Base-by-base conservation (phyloP, 1,140 invertebrate genomes). In the Zeugodacus cucurbitae region DNA sequence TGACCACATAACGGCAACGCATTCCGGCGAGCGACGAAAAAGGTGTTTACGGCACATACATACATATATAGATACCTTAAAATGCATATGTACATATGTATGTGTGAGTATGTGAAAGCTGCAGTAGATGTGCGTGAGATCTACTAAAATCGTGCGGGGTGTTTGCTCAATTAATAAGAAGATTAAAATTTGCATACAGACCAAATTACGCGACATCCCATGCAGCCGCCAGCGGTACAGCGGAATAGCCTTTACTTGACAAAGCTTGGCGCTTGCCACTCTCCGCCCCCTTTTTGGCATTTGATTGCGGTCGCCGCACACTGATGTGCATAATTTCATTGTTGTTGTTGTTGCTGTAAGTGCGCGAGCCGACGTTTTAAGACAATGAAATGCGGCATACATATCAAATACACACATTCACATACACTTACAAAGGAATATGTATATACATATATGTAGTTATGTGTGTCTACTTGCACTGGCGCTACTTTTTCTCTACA, bases 81-180 rank as follows among this genome's bases (percentile, higher is more conserved):
- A 14, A 48, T 48, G 14, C 11, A 3, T 48, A 14, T 48, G 11
- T 34, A n/a, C n/a, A n/a, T n/a, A 4, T 14, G 26, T 67, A 14
- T 37, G 34, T 37, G 34, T 20, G 37, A 3, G 6, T 22, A 8
- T 67, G 26, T 11, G 2, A 34, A 34, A 29, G 32, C 32, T n/a
- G n/a, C n/a, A n/a, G n/a, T n/a, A n/a, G n/a, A n/a, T n/a, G n/a
- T n/a, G n/a, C n/a, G n/a, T n/a, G n/a, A n/a, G n/a, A n/a, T n/a
- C n/a, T n/a, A n/a, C 29, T 70, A 11, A 29, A 26, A 8, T 62
- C 32, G 32, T 34, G 11, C 37, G 70, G n/a, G 74, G 41, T 82
- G 74, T 82, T 82, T 82, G 74, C 26, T 48, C 74, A 82, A 82
- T 82, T 82, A 82, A 48, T 82, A 82, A 82, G 41, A 82, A 82